Conservation (phyloP, 2,797 vertebrate species). For the Cetoscarus ocellatus region DNA sequence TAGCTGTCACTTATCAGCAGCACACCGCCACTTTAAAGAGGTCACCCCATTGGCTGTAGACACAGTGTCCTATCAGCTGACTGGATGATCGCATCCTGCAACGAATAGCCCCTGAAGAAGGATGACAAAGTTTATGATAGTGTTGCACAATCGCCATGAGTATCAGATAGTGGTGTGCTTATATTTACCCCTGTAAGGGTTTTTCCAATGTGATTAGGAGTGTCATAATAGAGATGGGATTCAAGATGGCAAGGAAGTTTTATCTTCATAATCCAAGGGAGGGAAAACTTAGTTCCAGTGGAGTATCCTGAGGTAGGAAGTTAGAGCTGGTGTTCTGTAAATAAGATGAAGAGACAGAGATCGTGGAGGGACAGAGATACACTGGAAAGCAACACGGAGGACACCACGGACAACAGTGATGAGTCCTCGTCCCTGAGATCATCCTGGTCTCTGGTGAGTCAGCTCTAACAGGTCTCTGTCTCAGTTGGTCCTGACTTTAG, state of each 20-base stretch:
- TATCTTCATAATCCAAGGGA: conserved; percentile 24
- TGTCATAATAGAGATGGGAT: conserved; percentile 38
- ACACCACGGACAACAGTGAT: conserved; percentile 74
- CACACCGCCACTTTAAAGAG: conserved; percentile 52
- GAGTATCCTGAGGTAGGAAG: conserved; percentile 45
- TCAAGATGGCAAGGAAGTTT: conserved; percentile 55
- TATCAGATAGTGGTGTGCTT: conserved; percentile 40
- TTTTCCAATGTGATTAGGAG: conserved; percentile 45
- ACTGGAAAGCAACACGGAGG: conserved; percentile 64
- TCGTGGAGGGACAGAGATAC: conserved; percentile 56
- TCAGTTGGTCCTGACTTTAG: conserved; percentile 5
- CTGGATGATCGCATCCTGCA: conserved; percentile 50
- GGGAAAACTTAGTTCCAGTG: conserved; percentile 27
- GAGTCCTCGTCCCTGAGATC: conserved; percentile 62
- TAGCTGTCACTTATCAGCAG: conserved; percentile 77
- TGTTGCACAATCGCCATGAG: conserved; percentile 41
- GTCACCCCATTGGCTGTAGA: conserved; percentile 70
- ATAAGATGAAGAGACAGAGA: conserved; percentile 71
- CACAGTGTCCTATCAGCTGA: conserved; percentile 44
- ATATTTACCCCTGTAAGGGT: conserved; percentile 49
- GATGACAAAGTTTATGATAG: conserved; percentile 53
- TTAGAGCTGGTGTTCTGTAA: conserved; percentile 3
- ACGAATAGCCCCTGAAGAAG: conserved; percentile 26
- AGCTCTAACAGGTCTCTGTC: conserved; percentile 17
- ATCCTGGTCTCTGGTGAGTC: conserved; percentile 84